Evolutionary conservation across 2,888 invertebrate genomes (phyloP).

Genomic region (Microctonus aethiopoides): DNA sequence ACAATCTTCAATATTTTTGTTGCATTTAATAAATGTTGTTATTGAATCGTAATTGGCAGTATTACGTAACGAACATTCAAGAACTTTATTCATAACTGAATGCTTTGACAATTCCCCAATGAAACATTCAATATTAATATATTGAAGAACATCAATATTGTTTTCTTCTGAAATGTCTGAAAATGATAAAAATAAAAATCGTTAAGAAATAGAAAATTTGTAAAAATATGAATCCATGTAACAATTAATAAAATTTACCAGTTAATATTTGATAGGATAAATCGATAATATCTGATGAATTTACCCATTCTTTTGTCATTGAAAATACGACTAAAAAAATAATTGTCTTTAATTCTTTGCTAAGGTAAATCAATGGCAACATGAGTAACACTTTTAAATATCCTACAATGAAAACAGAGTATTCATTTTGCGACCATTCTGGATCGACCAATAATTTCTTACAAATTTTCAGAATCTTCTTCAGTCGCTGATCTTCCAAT

Average conservation of each 20-base stretch:
- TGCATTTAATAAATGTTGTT: conserved; percentile 38
- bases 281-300: conserved; percentile 29
- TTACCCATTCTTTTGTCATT: conserved; percentile 46
- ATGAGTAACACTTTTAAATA: conserved; percentile 41
- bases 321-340: conserved; percentile 50
- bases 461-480: conserved; percentile 42
- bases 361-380: conserved; percentile 50
- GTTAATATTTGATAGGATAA: conserved; percentile 47
- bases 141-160: conserved; percentile 49
- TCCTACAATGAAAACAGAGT: conserved; percentile 8
- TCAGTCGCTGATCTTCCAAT: conserved; percentile 33
- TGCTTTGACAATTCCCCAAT: conserved; percentile 43
- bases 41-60: conserved; percentile 41
- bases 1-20: conserved; percentile 34
- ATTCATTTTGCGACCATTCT: conserved; percentile 45
- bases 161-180: conserved; percentile 50
- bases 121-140: conserved; percentile 45
- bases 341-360: conserved; percentile 43
- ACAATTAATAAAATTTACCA: conserved; percentile 44
- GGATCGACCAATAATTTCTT: conserved; percentile 42
- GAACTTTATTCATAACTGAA: conserved; percentile 41
- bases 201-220: background rate
- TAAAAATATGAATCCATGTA: conserved; percentile 4
- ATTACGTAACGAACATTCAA: conserved; percentile 50
- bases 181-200: conserved; percentile 8